Base-by-base conservation (phyloP, 1,140 invertebrate species). In the Archegozetes longisetosus region DNA sequence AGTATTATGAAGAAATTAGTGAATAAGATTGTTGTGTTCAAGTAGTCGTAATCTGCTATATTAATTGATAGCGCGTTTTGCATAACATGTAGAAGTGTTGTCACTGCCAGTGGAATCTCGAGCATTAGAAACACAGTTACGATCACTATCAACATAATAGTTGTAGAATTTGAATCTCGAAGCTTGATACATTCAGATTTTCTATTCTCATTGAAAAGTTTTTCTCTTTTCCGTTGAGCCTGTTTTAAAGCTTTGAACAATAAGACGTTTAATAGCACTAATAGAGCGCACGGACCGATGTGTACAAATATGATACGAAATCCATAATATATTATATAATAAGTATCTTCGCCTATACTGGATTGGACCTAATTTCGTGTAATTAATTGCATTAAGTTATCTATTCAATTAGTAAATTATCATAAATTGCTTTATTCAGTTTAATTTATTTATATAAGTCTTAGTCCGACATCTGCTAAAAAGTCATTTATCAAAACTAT, bases 121-220 rank as follows among this genome's bases (percentile, higher is more conserved):
- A 91, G 88, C 60, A 86, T 74, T 0, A 95, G 75, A 70, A 95
- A 94, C 0, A 92, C 85, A 0, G 86, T 85, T 0, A 95, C 89
- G 0, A 95, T 88, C 2, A 89, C 86, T n/a, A 94, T 92, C 2
- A 95, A 73, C 90, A 95, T 94, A 4, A 93, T 70, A 0, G 88
- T 93, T 1, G 89, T 94, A 68, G 87, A 92, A 68, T 94, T 93
- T 3, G 83, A 84, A 68, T 90, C 91, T 29, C 84, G 76, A 53
- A 86, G 32, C 17, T 40, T 40, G 17, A 40, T 40, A 17, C 25
- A 53, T 6, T 26, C 20, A 53, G 6, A 13, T 20, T n/a, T 25
- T 29, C 20, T 6, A 9, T n/a, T 40, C 6, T 29, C 13, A 17
- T 49, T 32, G 67, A 90, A 82, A 9, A 91, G 76, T 68, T 83